Percentiles rank a stretch among this genome's conserved stretches.
Evolutionary conservation across 1,140 invertebrate genomes (phyloP).

Genomic region (Tetramorium alpestre): DNA sequence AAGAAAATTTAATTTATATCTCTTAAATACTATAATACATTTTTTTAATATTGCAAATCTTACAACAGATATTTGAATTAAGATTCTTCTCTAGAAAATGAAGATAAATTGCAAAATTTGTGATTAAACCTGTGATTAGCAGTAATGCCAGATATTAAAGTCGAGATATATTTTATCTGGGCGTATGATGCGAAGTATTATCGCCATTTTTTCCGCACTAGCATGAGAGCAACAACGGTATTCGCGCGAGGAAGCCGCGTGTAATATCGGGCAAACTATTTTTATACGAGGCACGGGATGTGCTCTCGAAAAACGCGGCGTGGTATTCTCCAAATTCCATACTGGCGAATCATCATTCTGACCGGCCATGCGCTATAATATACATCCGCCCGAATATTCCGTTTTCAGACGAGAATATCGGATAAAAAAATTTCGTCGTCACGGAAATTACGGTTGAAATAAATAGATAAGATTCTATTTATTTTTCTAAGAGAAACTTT

Average conservation of each 20-base stretch:
- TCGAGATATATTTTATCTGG: slow-evolving; percentile 32
- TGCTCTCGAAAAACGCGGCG: slow-evolving; percentile 52
- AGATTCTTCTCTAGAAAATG: background rate
- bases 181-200: slow-evolving; percentile 29
- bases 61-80: background rate
- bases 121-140: background rate
- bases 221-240: slow-evolving; percentile 48
- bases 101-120: background rate
- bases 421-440: slow-evolving; percentile 39
- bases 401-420: slow-evolving; percentile 39
- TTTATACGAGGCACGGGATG: slow-evolving; percentile 51
- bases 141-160: background rate
- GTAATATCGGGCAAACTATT: slow-evolving; percentile 67
- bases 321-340: slow-evolving; percentile 71
- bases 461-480: slow-evolving; percentile 8
- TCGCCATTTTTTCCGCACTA: slow-evolving; percentile 41
- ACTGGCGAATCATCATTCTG: slow-evolving; percentile 60
- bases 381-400: slow-evolving; percentile 32
- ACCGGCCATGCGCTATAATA: slow-evolving; percentile 34
- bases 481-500: background rate
- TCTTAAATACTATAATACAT: background rate
- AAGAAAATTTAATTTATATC: background rate
- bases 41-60: background rate
- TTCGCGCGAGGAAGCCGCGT: slow-evolving; percentile 50
- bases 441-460: background rate